phyloP scores from a whole-genome alignment of 2,888 invertebrate species.

The Lobophora halterata region DNA sequence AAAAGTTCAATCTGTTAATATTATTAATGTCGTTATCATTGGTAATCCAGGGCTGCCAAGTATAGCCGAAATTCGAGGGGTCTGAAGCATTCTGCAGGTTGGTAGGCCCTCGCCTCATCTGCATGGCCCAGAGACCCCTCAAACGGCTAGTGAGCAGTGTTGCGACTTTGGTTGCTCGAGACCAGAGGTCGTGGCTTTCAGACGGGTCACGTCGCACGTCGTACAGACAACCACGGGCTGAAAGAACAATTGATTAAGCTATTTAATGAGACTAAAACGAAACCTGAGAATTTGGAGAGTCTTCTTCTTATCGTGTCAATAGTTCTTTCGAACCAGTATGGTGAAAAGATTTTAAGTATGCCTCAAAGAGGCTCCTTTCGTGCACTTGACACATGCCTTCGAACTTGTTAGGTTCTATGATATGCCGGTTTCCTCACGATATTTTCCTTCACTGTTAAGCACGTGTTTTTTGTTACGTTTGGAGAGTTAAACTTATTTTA shows the following conservation, averaged over 20 bases:
- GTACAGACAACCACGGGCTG: constrained; percentile 85
- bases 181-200: constrained; percentile 86
- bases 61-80: constrained; percentile 85
- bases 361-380: too few relatives aligned
- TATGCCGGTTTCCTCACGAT: too few relatives aligned
- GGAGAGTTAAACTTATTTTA: too few relatives aligned
- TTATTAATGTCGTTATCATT: constrained; percentile 31
- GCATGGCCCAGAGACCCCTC: constrained; percentile 66
- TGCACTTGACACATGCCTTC: too few relatives aligned
- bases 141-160: constrained; percentile 59
- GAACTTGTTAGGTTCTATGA: too few relatives aligned
- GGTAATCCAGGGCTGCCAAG: constrained; percentile 85
- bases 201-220: constrained; percentile 90
- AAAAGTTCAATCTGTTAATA: constrained; percentile 37
- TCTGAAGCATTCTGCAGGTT: constrained; percentile 80
- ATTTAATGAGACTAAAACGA: background rate
- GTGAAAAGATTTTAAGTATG: too few relatives aligned
- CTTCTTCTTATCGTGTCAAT: too few relatives aligned
- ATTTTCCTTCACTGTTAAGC: too few relatives aligned
- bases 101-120: constrained; percentile 68
- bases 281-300: background rate
- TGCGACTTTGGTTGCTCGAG: constrained; percentile 75
- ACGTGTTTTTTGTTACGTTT: too few relatives aligned
- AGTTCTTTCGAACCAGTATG: too few relatives aligned
- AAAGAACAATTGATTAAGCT: constrained; percentile 32